Conservation (phyloP, 64 coral and sea anemone species). For the Stylophora pistillata region DNA sequence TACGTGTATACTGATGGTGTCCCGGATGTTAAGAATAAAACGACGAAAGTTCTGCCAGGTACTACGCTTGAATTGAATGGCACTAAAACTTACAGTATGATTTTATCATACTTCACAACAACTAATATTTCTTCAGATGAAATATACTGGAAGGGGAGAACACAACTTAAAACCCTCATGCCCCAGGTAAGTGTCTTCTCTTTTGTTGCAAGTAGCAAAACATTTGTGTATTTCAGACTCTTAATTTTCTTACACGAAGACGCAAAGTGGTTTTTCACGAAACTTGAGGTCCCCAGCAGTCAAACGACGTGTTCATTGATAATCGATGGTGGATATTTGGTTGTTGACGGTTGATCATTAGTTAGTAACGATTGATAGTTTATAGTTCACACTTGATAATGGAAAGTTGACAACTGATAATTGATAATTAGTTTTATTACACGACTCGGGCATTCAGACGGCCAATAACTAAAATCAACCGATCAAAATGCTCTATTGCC, state of each 20-base stretch:
- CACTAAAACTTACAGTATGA: slow-evolving; percentile 65
- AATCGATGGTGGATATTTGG: too few relatives aligned
- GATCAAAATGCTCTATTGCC: too few relatives aligned
- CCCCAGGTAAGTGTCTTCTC: slow-evolving; percentile 57
- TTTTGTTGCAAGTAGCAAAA: not conserved
- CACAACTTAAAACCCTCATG: slow-evolving; percentile 49
- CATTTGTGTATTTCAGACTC: not conserved
- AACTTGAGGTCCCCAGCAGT: too few relatives aligned
- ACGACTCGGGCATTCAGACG: too few relatives aligned
- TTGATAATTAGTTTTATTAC: not conserved
- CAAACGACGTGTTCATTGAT: too few relatives aligned
- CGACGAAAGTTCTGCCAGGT: slow-evolving; percentile 61
- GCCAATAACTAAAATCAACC: too few relatives aligned
- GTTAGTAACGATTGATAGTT: too few relatives aligned
- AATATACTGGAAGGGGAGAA: slow-evolving; percentile 50
- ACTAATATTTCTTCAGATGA: slow-evolving; percentile 71
- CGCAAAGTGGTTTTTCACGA: too few relatives aligned
- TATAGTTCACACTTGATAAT: too few relatives aligned
- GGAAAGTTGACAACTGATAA: too few relatives aligned
- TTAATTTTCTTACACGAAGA: too few relatives aligned
- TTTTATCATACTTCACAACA: slow-evolving; percentile 85
- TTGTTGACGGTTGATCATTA: too few relatives aligned
- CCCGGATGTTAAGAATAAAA: slow-evolving; percentile 52
- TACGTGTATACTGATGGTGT: slow-evolving; percentile 79
- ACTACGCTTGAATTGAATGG: slow-evolving; percentile 36